A percentile compares a stretch with the other conserved stretches of the same genome.
Evolutionary conservation across 2,113 vertebrate species (phyloP).

Genomic region (Clarias macrocephalus): DNA sequence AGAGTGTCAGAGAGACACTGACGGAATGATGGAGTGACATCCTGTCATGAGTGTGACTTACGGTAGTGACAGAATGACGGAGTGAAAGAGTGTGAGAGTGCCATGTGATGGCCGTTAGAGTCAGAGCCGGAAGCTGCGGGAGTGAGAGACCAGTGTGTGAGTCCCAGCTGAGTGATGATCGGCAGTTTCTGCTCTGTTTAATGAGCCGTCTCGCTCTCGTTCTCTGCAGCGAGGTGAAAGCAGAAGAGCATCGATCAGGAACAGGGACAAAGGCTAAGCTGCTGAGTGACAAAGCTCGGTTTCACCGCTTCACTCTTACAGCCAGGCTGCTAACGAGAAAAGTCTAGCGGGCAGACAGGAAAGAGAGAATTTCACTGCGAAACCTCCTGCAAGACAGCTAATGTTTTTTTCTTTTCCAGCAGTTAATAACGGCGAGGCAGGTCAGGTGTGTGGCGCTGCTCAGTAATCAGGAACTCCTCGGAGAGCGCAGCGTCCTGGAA

Average conservation of each 20-base stretch:
- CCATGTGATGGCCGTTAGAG: not conserved
- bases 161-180: slow-evolving; percentile 27
- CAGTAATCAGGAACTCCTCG: too few relatives aligned
- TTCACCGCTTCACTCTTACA: not conserved
- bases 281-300: slow-evolving; percentile 9
- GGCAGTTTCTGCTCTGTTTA: slow-evolving; percentile 54
- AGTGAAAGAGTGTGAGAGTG: not conserved
- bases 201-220: slow-evolving; percentile 46
- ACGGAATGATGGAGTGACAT: not conserved
- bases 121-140: not conserved
- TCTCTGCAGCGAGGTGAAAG: slow-evolving; percentile 43
- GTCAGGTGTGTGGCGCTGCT: not conserved
- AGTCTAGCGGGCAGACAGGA: not conserved
- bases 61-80: not conserved
- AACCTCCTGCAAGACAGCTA: not conserved
- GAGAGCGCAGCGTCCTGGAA: not conserved
- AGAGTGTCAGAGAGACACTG: not conserved
- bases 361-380: not conserved
- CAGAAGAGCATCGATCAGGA: slow-evolving; percentile 33
- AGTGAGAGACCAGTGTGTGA: not conserved
- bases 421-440: not conserved
- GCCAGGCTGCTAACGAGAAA: not conserved
- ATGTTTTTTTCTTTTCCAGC: not conserved
- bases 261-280: slow-evolving; percentile 17
- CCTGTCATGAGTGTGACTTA: not conserved